Conservation (phyloP, 2,113 vertebrate genomes). For the Bambusicola thoracicus region DNA sequence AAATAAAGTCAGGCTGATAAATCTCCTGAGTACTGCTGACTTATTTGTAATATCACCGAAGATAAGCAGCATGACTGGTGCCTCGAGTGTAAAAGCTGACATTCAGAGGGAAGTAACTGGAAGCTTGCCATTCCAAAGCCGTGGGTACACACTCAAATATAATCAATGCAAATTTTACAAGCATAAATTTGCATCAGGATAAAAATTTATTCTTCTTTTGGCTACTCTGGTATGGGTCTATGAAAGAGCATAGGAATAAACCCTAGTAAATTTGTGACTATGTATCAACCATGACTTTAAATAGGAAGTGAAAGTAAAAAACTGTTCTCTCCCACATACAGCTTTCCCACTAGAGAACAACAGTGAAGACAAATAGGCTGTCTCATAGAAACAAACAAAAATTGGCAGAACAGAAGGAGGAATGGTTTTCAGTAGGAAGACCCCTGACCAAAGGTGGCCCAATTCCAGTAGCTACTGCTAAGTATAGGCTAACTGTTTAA, state of each 20-base stretch:
- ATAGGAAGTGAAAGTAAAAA: background rate
- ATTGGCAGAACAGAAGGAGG: background rate
- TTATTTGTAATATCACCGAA: background rate
- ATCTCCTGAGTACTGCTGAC: background rate
- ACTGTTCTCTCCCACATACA: background rate
- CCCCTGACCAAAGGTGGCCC: background rate
- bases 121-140: constrained; percentile 21
- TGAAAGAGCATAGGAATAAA: background rate
- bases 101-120: constrained; percentile 5
- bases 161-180: constrained; percentile 50
- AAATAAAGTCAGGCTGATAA: constrained; percentile 10
- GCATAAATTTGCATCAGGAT: background rate
- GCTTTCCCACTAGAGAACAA: background rate
- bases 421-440: background rate
- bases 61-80: constrained; percentile 2
- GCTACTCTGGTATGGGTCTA: background rate
- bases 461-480: background rate
- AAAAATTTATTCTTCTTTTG: constrained; percentile 4
- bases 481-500: background rate
- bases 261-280: background rate
- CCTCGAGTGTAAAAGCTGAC: constrained; percentile 16
- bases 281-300: background rate
- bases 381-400: background rate
- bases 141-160: background rate
- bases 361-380: background rate